These are phyloP conservation scores for Sylvilagus bachmani DNA, from an alignment of 2,113 vertebrate genomes.

Conservation along the genomic window DNA sequence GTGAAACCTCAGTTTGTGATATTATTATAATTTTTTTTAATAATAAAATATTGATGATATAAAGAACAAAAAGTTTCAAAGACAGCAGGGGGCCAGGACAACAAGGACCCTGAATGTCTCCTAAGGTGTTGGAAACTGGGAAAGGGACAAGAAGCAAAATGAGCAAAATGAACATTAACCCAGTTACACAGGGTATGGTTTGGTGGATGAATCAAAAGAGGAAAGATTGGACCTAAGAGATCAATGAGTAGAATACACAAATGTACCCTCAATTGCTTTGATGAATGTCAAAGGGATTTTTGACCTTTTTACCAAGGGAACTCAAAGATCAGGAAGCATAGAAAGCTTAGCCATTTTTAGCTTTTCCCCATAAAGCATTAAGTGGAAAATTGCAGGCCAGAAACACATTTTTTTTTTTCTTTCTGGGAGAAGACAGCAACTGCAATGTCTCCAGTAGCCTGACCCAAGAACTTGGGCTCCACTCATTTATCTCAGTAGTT, in stretches of 20 bases:
- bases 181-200: not conserved
- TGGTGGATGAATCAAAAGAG: not conserved
- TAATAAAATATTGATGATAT: not conserved
- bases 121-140: not conserved
- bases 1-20: not conserved
- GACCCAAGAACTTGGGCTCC: not conserved
- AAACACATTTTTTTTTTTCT: not conserved
- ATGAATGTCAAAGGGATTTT: not conserved
- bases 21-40: not conserved
- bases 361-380: not conserved
- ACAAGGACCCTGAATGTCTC: not conserved
- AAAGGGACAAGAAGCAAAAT: not conserved
- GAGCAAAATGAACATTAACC: not conserved
- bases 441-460: constrained; percentile 29
- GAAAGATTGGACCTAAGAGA: not conserved
- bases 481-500: constrained; percentile 57
- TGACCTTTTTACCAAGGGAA: not conserved
- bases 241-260: not conserved
- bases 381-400: not conserved
- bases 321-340: not conserved
- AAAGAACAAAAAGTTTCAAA: not conserved
- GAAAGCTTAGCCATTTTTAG: not conserved
- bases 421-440: not conserved
- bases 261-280: not conserved
- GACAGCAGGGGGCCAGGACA: not conserved